A percentile compares a stretch with the other conserved stretches of the same genome.
phyloP scores from a whole-genome alignment of 1,140 invertebrate species.

The Cataglyphis hispanica region DNA sequence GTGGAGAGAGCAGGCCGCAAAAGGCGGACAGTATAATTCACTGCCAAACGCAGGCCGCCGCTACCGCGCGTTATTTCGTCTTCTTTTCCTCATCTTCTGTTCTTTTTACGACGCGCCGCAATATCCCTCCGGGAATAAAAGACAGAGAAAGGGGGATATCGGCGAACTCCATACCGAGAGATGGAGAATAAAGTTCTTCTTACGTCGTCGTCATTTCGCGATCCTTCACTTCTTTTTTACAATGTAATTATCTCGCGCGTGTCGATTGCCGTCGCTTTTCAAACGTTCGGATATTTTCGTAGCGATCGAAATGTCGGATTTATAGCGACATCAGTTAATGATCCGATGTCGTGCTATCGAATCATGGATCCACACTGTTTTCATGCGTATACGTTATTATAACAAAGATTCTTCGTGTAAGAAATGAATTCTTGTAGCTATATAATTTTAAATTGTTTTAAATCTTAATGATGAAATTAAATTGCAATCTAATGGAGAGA shows the following conservation, averaged over 20 bases:
- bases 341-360: neutral
- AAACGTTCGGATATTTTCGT: neutral
- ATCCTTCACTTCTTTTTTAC: slow-evolving; percentile 45
- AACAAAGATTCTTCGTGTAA: neutral
- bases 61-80: slow-evolving; percentile 34
- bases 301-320: neutral
- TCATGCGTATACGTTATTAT: neutral
- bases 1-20: slow-evolving; percentile 36
- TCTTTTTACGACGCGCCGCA: slow-evolving; percentile 39
- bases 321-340: neutral
- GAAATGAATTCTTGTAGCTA: neutral
- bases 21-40: slow-evolving; percentile 70
- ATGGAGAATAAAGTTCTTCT: slow-evolving; percentile 17
- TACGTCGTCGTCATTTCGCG: slow-evolving; percentile 29
- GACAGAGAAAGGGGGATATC: neutral
- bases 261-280: slow-evolving; percentile 16
- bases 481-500: neutral
- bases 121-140: neutral
- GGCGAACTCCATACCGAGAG: slow-evolving; percentile 9
- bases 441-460: neutral
- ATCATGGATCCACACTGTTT: neutral
- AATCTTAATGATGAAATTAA: neutral
- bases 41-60: slow-evolving; percentile 64
- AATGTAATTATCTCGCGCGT: slow-evolving; percentile 49
- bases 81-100: slow-evolving; percentile 23